These are phyloP conservation scores for Polyergus mexicanus DNA, from an alignment of 1,140 invertebrate species.

Conservation along the genomic window DNA sequence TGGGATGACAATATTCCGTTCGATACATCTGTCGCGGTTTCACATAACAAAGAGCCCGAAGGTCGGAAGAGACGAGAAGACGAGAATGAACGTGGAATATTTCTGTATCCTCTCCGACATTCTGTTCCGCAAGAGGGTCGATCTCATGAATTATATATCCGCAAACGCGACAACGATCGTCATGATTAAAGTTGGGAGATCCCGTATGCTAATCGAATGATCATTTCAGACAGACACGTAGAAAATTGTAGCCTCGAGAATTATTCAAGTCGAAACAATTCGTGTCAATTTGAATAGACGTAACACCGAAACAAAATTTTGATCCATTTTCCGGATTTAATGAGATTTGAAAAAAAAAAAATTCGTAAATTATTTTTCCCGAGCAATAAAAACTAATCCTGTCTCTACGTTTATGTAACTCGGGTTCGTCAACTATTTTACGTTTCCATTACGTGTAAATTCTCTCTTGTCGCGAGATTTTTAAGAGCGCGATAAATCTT, in stretches of 20 bases:
- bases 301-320: neutral
- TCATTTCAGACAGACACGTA: conserved; percentile 2
- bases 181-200: conserved; percentile 40
- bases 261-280: no score
- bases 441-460: conserved; percentile 33
- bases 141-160: conserved; percentile 35
- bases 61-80: neutral
- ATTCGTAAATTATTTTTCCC: neutral
- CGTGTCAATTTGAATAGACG: neutral
- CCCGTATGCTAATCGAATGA: neutral
- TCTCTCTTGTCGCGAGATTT: conserved; percentile 26
- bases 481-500: conserved; percentile 34
- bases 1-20: conserved; percentile 59
- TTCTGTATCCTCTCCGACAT: neutral
- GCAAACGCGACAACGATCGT: conserved; percentile 4
- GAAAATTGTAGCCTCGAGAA: neutral
- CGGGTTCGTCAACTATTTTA: conserved; percentile 13
- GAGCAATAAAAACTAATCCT: neutral
- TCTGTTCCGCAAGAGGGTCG: neutral
- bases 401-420: neutral
- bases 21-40: conserved; percentile 64
- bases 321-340: neutral
- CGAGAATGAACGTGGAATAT: neutral
- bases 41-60: conserved; percentile 35
- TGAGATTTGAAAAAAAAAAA: neutral